These are phyloP conservation scores for Zele albiditarsus DNA, from an alignment of 2,888 invertebrate genomes.

Conservation along the genomic window DNA sequence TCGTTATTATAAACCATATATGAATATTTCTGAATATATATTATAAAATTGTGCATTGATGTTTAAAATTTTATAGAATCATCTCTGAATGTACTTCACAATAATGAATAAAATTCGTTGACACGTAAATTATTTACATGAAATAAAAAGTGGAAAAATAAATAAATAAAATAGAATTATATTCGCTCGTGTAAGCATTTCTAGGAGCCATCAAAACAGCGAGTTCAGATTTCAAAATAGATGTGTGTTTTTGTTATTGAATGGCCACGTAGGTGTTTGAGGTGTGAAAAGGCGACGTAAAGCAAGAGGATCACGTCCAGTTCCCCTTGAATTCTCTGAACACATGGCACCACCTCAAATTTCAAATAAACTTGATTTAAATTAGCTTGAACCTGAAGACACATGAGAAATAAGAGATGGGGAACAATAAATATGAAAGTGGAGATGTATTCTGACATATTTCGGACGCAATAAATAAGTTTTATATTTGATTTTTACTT, in stretches of 20 bases:
- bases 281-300: conserved; percentile 61
- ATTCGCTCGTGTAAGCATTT: background rate
- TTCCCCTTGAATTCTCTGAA: background rate
- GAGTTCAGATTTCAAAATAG: conserved; percentile 27
- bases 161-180: background rate
- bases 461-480: conserved; percentile 2
- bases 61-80: background rate
- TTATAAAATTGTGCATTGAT: background rate
- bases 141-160: background rate
- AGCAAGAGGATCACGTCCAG: conserved; percentile 39
- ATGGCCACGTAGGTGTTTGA: conserved; percentile 30
- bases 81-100: background rate
- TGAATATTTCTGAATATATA: background rate
- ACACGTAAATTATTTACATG: conserved; percentile 1
- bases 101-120: background rate
- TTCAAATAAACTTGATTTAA: conserved; percentile 66
- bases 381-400: conserved; percentile 60
- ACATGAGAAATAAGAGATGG: background rate
- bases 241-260: conserved; percentile 25
- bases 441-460: background rate
- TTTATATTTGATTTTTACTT: background rate
- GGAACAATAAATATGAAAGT: conserved; percentile 6
- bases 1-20: background rate
- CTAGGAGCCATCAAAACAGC: background rate
- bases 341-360: conserved; percentile 57